Base-by-base conservation (phyloP, 2,113 vertebrate genomes). In the Sinocyclocheilus maitianheensis region DNA sequence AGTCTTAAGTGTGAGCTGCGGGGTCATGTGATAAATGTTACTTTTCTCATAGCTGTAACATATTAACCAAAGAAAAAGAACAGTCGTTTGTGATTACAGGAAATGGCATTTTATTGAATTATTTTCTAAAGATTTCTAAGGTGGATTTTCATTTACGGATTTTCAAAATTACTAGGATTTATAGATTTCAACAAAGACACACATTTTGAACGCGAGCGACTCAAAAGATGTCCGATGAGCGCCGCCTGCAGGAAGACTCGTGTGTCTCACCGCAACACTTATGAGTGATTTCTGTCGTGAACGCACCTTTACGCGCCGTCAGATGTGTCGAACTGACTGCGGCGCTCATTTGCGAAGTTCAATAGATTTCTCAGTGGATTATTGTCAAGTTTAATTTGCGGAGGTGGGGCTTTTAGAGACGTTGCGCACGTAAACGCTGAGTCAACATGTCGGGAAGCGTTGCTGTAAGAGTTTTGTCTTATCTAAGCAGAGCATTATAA, bases 381-480 rank as follows among this genome's bases (percentile, higher is more conserved):
- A 22, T 76, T 51, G 12, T 43, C 11, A 37, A 18, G 18, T 34
- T 8, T 34, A 4, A 55, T 55, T 16, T 16, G 40, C 12, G 43
- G 18, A n/a, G 80, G 80, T 63, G 80, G 7, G 80, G 20, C 63
- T 53, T 82, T 22, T 3, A n/a, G 3, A 3, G 43, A 82, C 80
- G 63, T 22, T 3, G 20, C 77, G 18, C 1, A 24, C 26, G 20
- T 20, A 43, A 63, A 81, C 77, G 4, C 9, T 8, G 5, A 62
- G 78, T 26, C 58, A 81, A 67, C 24, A 82, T 82, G 80, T 82
- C 80, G 63, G 62, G 80, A 12, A 82, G 10, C 24, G 24, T 1
- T 20, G 16, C 53, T 51, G 53, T 30, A 6, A 69, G 80, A 82
- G 63, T 82, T 82, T 14, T 53, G n/a, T 51, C 80, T 37, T n/a